Base-by-base conservation (phyloP, 2,888 invertebrate genomes). In the Polydrusus pterygomalis region DNA sequence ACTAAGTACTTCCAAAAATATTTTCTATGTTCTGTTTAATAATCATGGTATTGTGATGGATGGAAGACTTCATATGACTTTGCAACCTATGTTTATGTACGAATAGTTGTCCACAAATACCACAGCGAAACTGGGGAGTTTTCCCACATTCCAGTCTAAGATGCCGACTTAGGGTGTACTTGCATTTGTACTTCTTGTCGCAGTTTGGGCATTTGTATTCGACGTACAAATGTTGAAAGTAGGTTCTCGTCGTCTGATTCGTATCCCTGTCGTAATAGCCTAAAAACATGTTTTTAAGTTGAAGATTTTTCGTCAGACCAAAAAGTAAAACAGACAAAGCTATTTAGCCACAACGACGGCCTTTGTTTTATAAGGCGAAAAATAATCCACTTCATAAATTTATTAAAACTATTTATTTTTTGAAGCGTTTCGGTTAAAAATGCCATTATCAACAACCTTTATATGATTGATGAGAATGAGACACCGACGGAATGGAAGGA, bases 111-210 rank as follows among this genome's bases (percentile, higher is more conserved):
- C 84, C 84, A 74, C 87, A 87, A 73, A 81, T 67, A 25, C 79
- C 70, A 77, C 87, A 86, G 65, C 79, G 80, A 70, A 84, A 80
- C 18, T 81, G 83, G 6, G 86, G 86, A 62, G 78, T 70, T 79
- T 86, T 85, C 0, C 89, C 89, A 79, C 89, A 89, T 82, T 89
- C 89, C 75, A 88, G 83, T 63, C 86, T 85, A 71, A 86, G 82
- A 82, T 89, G 89, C 56, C 88, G 79, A 15, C 79, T 78, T 43
- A 87, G 79, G 1, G 86, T 85, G 72, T 85, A 84, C 75, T 85
- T 87, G 25, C 81, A 84, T 68, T 82, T 83, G 76, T 87, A 87
- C 13, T 77, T 80, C 82, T 86, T 87, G 11, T 83, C 83, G 74
- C 86, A 87, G 72, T 83, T 84, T 6, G 85, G 84, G 74, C 85